These are phyloP conservation scores for Torymus auratus DNA, from an alignment of 2,888 invertebrate species.

Conservation along the genomic window DNA sequence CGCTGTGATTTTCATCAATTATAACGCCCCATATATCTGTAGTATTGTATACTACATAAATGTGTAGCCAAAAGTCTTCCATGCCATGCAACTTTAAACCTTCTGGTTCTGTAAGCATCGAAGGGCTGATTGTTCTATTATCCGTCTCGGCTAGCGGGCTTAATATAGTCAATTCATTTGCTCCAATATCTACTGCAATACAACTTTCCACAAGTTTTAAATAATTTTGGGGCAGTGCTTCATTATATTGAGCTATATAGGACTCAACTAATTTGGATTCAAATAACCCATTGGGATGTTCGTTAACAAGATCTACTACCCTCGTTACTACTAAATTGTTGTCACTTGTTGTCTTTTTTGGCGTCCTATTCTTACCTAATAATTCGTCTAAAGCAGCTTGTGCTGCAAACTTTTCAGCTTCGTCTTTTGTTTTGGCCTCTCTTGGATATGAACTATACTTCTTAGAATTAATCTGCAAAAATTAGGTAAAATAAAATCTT, in stretches of 20 bases:
- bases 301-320: constrained; percentile 75
- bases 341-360: constrained; percentile 62
- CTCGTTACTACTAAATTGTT: constrained; percentile 68
- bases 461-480: constrained; percentile 47
- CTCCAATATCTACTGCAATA: constrained; percentile 79
- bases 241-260: constrained; percentile 81
- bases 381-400: constrained; percentile 74
- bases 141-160: constrained; percentile 53
- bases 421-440: constrained; percentile 72
- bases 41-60: constrained; percentile 81
- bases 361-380: constrained; percentile 59
- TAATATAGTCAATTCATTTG: constrained; percentile 78
- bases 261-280: constrained; percentile 76
- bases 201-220: constrained; percentile 80
- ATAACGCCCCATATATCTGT: constrained; percentile 83
- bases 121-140: not conserved
- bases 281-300: constrained; percentile 77
- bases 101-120: constrained; percentile 58
- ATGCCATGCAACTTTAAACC: constrained; percentile 70
- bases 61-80: constrained; percentile 80
- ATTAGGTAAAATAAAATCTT: no score
- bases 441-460: constrained; percentile 77
- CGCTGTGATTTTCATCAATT: constrained; percentile 82
- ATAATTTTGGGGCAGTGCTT: constrained; percentile 85
- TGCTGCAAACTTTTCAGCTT: constrained; percentile 76